A percentile compares a stretch with the other conserved stretches of the same genome.
phyloP scores from a whole-genome alignment of 2,113 vertebrate genomes.

The Podarcis raffonei region DNA sequence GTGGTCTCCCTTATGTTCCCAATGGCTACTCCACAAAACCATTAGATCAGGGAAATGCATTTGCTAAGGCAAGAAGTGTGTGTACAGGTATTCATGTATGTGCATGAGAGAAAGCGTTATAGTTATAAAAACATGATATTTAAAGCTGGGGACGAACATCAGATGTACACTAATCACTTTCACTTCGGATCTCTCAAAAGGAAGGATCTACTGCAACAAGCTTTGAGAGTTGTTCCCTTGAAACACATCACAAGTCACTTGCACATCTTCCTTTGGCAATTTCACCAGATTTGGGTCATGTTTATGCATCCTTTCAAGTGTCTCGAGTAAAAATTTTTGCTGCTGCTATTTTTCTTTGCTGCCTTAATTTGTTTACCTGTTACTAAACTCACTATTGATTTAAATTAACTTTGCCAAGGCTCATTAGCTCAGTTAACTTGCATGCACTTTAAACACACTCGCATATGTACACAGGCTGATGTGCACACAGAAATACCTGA shows the following conservation, averaged over 20 bases:
- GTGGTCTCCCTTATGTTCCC: too few relatives aligned
- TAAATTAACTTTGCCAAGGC: constrained; percentile 61
- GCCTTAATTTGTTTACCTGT: constrained; percentile 58
- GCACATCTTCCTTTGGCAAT: constrained; percentile 1
- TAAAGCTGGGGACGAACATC: not conserved
- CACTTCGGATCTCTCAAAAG: not conserved
- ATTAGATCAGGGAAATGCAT: not conserved
- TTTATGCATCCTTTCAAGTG: not conserved
- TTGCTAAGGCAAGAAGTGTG: not conserved
- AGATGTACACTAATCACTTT: not conserved
- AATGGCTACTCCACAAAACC: not conserved
- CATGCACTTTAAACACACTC: not conserved
- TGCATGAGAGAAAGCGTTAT: too few relatives aligned
- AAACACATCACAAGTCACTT: not conserved
- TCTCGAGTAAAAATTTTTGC: constrained; percentile 36
- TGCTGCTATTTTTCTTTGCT: constrained; percentile 17
- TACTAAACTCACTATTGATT: constrained; percentile 64
- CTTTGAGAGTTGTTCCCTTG: not conserved
- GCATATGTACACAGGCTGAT: too few relatives aligned
- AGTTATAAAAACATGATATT: too few relatives aligned
- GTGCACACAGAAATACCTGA: not conserved
- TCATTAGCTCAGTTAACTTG: constrained; percentile 55
- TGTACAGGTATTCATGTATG: too few relatives aligned
- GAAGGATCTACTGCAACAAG: not conserved
- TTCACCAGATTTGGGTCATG: not conserved